These are phyloP conservation scores for Meiosimyza platycephala DNA, from an alignment of 2,888 invertebrate species.

Conservation along the genomic window DNA sequence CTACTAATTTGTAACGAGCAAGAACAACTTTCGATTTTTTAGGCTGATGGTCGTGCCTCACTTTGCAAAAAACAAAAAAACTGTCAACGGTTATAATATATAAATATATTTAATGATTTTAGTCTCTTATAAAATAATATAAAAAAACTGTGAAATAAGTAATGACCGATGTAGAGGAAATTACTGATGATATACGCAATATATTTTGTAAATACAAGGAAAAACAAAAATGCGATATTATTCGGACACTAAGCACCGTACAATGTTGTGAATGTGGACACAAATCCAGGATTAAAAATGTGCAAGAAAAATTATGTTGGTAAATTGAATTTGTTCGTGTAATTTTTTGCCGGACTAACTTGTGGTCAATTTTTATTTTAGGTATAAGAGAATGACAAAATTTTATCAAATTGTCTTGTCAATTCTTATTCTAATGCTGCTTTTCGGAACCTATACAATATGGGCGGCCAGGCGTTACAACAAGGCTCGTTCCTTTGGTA, in stretches of 20 bases:
- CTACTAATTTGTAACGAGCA: no score
- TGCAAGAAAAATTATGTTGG: slow-evolving; percentile 39
- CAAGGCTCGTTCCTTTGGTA: slow-evolving; percentile 45
- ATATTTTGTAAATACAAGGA: slow-evolving; percentile 46
- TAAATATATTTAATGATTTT: no score
- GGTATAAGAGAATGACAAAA: slow-evolving; percentile 41
- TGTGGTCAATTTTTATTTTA: slow-evolving; percentile 20
- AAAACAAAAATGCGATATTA: slow-evolving; percentile 41
- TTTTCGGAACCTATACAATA: slow-evolving; percentile 42
- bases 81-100: no score
- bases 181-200: slow-evolving; percentile 45
- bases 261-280: slow-evolving; percentile 53
- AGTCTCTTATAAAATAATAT: no score
- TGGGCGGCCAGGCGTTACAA: slow-evolving; percentile 47
- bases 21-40: no score
- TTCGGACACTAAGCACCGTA: slow-evolving; percentile 42
- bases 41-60: no score
- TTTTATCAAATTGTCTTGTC: slow-evolving; percentile 36
- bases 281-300: slow-evolving; percentile 36
- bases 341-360: not conserved
- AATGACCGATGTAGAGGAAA: slow-evolving; percentile 48
- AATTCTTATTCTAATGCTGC: slow-evolving; percentile 34
- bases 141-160: not conserved
- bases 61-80: no score
- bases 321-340: not conserved